Base-by-base conservation (phyloP, 30 jellyfish, hydroid and myxozoan species). In the Hydra vulgaris region DNA sequence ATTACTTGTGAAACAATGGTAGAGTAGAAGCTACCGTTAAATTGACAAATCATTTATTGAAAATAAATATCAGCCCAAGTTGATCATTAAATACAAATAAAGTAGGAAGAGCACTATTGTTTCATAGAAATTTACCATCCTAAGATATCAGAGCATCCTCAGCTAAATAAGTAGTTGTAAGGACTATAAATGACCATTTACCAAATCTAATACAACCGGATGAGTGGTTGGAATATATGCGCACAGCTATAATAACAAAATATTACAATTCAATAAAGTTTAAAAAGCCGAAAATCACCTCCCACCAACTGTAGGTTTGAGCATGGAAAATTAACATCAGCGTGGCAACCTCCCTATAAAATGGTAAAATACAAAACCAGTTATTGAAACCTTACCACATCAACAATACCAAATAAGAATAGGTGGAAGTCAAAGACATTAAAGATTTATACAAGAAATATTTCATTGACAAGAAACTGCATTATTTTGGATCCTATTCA, bases 331-430 rank as follows among this genome's bases (percentile, higher is more conserved):
- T 15, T 27, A 71, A 21, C 18, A 71, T 21, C 79, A 71, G 21
- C 79, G 21, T 21, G 79, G 79, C 17, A 71, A 71, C 79, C 79
- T 16, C 21, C 79, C 79, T 15, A 71, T 16, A 17, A 71, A 71
- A 71, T 71, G 24, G 79, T 17, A 71, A 18, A 71, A 71, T 17
- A 71, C 17, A 16, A 27, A 27, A 18, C 15, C 24, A 15, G 21
- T 71, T 21, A 21, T 27, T 21, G 79, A 71, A 71, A 21, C 82
- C 16, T 21, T 74, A 25, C 82, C 82, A 16, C 82, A 74, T 22
- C 16, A 74, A 12, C 82, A 74, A 26, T 74, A 74, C 77, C 26
- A 16, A 25, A 21, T 21, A 79, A 74, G 23, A 79, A 79, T 16
- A 74, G 82, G 20, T 17, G 82, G 18, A 22, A 74, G 79, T 12